Conservation (phyloP, 2,888 invertebrate species). For the Vanessa cardui region DNA sequence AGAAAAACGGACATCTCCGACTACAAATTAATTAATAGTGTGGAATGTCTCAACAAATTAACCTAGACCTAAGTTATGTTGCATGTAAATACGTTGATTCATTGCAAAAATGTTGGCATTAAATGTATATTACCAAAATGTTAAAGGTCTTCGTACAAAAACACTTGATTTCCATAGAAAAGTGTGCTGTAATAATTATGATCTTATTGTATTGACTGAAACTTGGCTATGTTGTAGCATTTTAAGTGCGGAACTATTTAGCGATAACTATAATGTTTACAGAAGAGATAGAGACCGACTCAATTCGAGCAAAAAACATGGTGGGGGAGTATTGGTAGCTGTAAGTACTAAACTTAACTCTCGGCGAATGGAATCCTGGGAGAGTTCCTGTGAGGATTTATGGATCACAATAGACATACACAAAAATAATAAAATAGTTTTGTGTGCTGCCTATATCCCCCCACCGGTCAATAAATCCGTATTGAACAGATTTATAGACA, state of each 20-base stretch:
- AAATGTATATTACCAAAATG: conserved; percentile 16
- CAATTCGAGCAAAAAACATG: conserved; percentile 2
- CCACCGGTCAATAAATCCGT: conserved; percentile 2
- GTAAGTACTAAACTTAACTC: background rate
- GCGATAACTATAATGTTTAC: conserved; percentile 8
- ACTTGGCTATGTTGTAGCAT: conserved; percentile 4
- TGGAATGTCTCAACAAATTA: background rate
- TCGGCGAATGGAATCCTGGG: background rate
- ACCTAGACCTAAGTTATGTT: background rate
- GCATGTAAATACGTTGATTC: background rate
- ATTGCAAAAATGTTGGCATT: background rate
- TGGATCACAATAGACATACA: conserved; percentile 6
- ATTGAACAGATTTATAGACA: background rate
- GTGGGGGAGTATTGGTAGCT: conserved; percentile 9
- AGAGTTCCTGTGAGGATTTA: background rate
- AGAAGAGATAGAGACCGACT: conserved; percentile 4
- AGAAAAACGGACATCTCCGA: conserved; percentile 26
- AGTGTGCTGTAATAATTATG: background rate
- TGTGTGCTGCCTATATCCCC: conserved; percentile 17
- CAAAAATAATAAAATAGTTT: conserved; percentile 10
- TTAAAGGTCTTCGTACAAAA: conserved; percentile 1
- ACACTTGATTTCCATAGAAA: background rate
- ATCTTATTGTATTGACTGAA: conserved; percentile 7
- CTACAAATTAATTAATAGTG: background rate
- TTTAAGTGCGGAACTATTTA: conserved; percentile 3